Evolutionary conservation across 2,888 invertebrate genomes (phyloP), one percentile per base, ranked within the genome.

Genomic region (Drosophila diplacantha): DNA sequence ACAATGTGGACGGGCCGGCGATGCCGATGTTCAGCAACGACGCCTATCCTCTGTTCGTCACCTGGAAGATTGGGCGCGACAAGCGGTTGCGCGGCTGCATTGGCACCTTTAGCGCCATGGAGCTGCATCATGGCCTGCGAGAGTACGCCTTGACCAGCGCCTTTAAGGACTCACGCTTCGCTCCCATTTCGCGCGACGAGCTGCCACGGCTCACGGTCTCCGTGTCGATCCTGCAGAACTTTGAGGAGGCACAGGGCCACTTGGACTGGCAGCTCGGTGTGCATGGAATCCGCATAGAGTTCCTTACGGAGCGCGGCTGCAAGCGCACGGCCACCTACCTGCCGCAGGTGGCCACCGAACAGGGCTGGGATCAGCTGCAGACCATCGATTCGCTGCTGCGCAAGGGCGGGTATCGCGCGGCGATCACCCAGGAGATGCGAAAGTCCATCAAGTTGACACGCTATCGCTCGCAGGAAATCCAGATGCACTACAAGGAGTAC

Each of bases 341-440:
- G 88, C 99, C 99, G 54, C 97, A 99, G 90, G 98, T 99, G 78
- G 98, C 99, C 75, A 93, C 94, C 55, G 99, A 99, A 89, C 99
- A 99, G 94, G 99, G 98, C 83, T 99, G 99, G 99, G 96, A 99
- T 92, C 96, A 97, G 90, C 92, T 96, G 74, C 98, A 99, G 90
- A 99, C 99, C 24, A 97, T 99, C 85, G 99, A 99, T 90, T 97
- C 98, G 38, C 90, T 99, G 69, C 91, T 99, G 71, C 93, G 98
- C 76, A 99, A 99, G 90, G 99, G 98, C 73, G 99, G 99, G 47
- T 98, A 93, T 90, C 96, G 96, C 88, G 95, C 97, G 29, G 89
- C 91, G 55, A 96, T 98, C 71, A 96, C 96, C n/a, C 92, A 93
- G 26, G 96, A 97, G 57, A 90, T 95, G 85, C 92, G 98, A 59